A percentile compares a stretch with the other conserved stretches of the same genome.
Evolutionary conservation across 2,113 vertebrate species (phyloP).

Genomic region (Pheucticus melanocephalus): DNA sequence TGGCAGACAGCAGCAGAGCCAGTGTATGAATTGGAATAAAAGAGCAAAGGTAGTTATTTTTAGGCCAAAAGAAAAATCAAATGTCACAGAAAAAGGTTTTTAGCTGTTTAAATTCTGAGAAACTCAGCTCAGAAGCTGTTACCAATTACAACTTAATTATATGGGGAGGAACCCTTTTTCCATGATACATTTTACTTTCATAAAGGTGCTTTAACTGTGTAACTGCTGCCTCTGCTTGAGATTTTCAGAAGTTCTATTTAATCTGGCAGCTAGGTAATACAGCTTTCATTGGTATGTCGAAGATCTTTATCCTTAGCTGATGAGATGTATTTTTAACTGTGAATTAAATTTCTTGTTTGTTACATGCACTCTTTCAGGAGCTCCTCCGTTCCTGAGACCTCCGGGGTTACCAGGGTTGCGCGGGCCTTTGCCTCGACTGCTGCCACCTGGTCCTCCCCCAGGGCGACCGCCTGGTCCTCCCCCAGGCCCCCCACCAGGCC

Average conservation of each 20-base stretch:
- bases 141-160: not conserved
- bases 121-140: not conserved
- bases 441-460: conserved; percentile 93
- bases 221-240: not conserved
- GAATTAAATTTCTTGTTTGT: not conserved
- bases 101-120: not conserved
- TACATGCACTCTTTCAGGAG: conserved; percentile 72
- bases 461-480: conserved; percentile 94
- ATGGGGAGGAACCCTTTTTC: not conserved
- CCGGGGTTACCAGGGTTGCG: conserved; percentile 90
- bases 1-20: not conserved
- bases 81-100: not conserved
- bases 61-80: not conserved
- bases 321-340: not conserved
- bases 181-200: not conserved
- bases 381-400: conserved; percentile 94
- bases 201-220: not conserved
- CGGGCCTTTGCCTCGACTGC: conserved; percentile 89
- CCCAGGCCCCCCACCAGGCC: conserved; percentile 90
- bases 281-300: not conserved
- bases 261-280: not conserved
- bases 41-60: not conserved
- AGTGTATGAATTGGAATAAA: not conserved
- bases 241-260: not conserved
- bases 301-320: not conserved